These are phyloP conservation scores for Gnathonemus longibarbis DNA, from an alignment of 2,113 vertebrate genomes.

Conservation along the genomic window DNA sequence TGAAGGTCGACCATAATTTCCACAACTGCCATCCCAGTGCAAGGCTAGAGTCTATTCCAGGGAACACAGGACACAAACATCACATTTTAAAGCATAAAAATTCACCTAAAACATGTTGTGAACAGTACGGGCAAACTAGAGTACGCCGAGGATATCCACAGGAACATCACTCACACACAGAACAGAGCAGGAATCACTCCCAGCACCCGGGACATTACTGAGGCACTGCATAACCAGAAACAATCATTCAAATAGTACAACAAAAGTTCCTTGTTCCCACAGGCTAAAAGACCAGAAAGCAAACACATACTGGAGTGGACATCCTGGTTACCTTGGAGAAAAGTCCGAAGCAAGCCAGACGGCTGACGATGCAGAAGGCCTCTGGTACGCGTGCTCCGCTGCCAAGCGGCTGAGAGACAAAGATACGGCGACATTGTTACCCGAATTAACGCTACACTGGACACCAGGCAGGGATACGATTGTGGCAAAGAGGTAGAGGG, in stretches of 20 bases:
- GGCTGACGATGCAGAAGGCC: constrained; percentile 80
- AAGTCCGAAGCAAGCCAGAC: constrained; percentile 73
- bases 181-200: neutral
- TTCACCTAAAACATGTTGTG: neutral
- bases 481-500: neutral
- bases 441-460: neutral
- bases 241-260: neutral
- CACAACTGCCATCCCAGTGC: neutral
- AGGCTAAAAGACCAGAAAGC: neutral
- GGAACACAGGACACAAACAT: neutral
- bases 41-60: neutral
- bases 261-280: neutral
- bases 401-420: constrained; percentile 55
- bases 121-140: neutral
- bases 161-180: neutral
- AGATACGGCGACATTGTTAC: neutral
- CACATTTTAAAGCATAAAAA: neutral
- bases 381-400: constrained; percentile 62
- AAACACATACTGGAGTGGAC: neutral
- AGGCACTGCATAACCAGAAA: neutral
- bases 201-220: neutral
- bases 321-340: constrained; percentile 68
- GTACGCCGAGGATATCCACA: neutral
- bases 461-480: neutral
- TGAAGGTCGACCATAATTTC: neutral